A percentile compares a stretch with the other conserved stretches of the same genome.
Conservation (phyloP, 1,140 invertebrate genomes). For the Drosophila arawakana region DNA sequence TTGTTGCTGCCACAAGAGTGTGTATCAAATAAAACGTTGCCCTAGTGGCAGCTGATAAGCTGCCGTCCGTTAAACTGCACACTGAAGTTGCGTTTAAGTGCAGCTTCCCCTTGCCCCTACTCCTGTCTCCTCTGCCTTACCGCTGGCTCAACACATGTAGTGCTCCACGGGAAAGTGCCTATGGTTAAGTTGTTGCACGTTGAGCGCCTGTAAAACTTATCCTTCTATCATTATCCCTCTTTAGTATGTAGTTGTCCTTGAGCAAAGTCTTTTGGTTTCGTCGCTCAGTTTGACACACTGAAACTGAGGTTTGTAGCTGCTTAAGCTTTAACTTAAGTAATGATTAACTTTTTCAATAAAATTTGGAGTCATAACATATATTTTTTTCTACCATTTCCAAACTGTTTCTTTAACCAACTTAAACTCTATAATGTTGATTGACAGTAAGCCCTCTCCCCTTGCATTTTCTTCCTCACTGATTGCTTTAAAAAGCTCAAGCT, state of each 20-base stretch:
- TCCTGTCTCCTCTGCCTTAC: too few relatives aligned
- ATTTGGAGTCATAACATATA: too few relatives aligned
- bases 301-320: background rate
- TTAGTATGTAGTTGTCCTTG: background rate
- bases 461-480: too few relatives aligned
- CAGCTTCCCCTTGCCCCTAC: background rate
- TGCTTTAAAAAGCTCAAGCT: too few relatives aligned
- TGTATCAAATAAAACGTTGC: constrained; percentile 44
- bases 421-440: too few relatives aligned
- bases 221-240: constrained; percentile 18
- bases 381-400: background rate
- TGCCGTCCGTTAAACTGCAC: constrained; percentile 31
- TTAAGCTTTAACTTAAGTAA: background rate
- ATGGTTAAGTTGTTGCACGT: constrained; percentile 43
- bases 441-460: too few relatives aligned
- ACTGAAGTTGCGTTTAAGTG: constrained; percentile 39
- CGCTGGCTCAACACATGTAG: constrained; percentile 10
- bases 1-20: constrained; percentile 33
- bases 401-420: too few relatives aligned
- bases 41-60: constrained; percentile 48
- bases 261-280: constrained; percentile 3
- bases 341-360: background rate
- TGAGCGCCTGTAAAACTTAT: constrained; percentile 46
- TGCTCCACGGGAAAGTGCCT: constrained; percentile 25
- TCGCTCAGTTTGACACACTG: constrained; percentile 21